Base-by-base conservation (phyloP, 2,797 vertebrate genomes). In the Chloroceryle amazona region DNA sequence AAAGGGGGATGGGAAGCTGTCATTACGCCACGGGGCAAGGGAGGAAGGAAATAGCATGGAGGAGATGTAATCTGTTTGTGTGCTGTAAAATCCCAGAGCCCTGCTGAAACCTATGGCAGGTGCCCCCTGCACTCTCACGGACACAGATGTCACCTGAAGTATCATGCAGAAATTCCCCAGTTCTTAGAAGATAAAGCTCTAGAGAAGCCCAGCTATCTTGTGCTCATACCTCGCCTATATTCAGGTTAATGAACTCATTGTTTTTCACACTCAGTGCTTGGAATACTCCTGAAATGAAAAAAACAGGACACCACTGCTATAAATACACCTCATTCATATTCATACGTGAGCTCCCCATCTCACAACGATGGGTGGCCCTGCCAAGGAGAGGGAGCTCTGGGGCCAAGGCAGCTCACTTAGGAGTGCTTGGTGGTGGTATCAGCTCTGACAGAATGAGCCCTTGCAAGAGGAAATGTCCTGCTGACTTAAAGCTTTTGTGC, bases 251-350 rank as follows among this genome's bases (percentile, higher is more conserved):
- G 95, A 92, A 94, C 37, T 97, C 96, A 74, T 96, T 95, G 95
- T 82, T 94, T 96, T 96, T 91, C 15, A 2, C 35, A 33, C 95
- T 94, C 89, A 98, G 94, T n/a, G 94, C 92, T 51, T 98, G 97
- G 97, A 98, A 98, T 63, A 98, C 97, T 85, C 98, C 98, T 98
- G 93, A 26, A 82, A 89, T 71, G 86, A 97, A 84, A 97, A 71
- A 93, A 86, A 31, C 7, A 95, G 79, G 93, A 89, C 86, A 89
- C 28, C 9, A 2, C 60, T 10, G 11, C 33, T 82, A 87, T 57
- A 60, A 91, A 90, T 81, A 79, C 10, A 10, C 13, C 47, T 79
- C 68, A 80, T 67, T 63, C 31, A 35, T 65, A 90, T 78, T 91
- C 57, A 67, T 39, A 37, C 28, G 60, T 1, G 2, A 91, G 41